Base-by-base conservation (phyloP, 2,888 invertebrate genomes). In the Ormyrus rosae region DNA sequence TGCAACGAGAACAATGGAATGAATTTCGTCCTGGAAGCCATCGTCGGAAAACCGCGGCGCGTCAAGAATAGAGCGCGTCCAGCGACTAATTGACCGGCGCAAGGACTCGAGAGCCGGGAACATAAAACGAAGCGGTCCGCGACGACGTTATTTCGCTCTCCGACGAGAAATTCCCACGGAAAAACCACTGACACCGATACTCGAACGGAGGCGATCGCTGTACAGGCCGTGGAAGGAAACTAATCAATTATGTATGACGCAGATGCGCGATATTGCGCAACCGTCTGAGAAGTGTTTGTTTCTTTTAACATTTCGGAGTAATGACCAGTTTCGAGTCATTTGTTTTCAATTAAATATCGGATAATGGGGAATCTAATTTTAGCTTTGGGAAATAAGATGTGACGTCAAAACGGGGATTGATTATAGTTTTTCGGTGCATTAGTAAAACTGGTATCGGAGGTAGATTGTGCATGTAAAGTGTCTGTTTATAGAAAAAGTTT, bases 161-260 rank as follows among this genome's bases (percentile, higher is more conserved):
- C 34, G 13, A 4, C 11, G 13, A 60, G 8, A 71, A 71, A 72
- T 78, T 78, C 78, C 51, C 65, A 78, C 78, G 71, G 71, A 64
- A 78, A 67, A 72, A 72, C 60, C 67, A 11, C 34, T 60, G 60
- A 45, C 58, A 58, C 50, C 11, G 53, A 19, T 74, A 13, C 11
- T n/a, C 10, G 51, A 3, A 7, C 19, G 19, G 5, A 34, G 19
- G 0, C 51, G 11, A 53, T 11, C 9, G 53, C 55, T 4, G 55
- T 56, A n/a, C 11, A 8, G 7, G 34, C 10, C 53, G 9, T 46
- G n/a, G 46, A n/a, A 8, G 53, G 45, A 48, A 69, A 58, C n/a
- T 13, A 48, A 69, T 58, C 34, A 58, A 6, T 55, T 68, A 68
- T 68, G 5, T n/a, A 11, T 9, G 34, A 68, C 6, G 55, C 3